A percentile compares a stretch with the other conserved stretches of the same genome.
Evolutionary conservation across 2,113 vertebrate genomes (phyloP).

Genomic region (Grammomys dolichurus): DNA sequence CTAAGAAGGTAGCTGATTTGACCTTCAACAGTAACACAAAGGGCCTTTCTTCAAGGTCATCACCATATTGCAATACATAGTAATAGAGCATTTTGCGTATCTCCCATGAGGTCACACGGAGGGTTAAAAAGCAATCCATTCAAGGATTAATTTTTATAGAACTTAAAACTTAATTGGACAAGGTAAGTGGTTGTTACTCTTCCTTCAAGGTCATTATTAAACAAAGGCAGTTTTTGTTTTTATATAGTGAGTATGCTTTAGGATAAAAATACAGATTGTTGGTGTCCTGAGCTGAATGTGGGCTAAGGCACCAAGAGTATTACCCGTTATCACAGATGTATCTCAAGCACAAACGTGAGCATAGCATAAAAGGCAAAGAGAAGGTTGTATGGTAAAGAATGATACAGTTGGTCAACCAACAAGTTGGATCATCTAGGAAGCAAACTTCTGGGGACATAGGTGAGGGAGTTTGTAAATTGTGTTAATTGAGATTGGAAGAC

Average conservation of each 20-base stretch:
- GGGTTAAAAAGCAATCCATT: background rate
- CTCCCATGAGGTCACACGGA: background rate
- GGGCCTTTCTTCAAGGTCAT: background rate
- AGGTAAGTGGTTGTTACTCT: background rate
- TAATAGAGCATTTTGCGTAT: background rate
- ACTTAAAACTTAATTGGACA: conserved; percentile 19
- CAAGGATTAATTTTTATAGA: conserved; percentile 37
- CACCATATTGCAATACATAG: background rate
- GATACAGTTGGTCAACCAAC: too few relatives aligned
- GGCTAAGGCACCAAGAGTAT: background rate
- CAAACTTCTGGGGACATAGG: background rate
- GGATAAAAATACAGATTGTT: background rate
- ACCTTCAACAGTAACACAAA: background rate
- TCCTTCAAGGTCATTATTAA: background rate
- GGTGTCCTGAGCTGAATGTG: background rate
- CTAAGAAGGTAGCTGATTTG: background rate
- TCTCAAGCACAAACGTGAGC: background rate
- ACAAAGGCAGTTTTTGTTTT: background rate
- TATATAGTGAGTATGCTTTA: background rate
- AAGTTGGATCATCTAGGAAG: background rate
- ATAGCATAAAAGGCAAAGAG: background rate
- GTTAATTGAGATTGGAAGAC: background rate
- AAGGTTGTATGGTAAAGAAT: background rate
- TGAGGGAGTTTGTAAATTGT: background rate
- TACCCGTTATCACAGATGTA: background rate